Base-by-base conservation (phyloP, 2,113 vertebrate genomes). In the Empidonax alnorum region DNA sequence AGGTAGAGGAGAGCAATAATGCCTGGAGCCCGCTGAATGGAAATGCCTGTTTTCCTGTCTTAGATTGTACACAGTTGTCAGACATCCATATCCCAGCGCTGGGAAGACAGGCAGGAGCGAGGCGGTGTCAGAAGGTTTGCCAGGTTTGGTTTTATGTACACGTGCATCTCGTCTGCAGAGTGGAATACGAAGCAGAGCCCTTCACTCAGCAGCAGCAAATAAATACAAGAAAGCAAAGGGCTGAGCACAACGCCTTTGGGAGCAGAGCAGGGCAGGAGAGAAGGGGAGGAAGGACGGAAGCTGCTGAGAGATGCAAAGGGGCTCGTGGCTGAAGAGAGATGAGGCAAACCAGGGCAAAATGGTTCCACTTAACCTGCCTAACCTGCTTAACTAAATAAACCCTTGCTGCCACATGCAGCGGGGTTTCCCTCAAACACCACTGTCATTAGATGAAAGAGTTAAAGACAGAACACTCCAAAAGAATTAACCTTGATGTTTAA, bases 401-500 rank as follows among this genome's bases (percentile, higher is more conserved):
- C 61, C 27, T 88, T 84, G 52, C 67, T 79, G 49, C 75, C 79
- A 52, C 83, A 46, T 52, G 68, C 13, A 82, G 50, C 0, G 2
- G 63, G 80, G 47, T 23, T 82, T 63, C 41, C 81, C 23, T 62
- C 69, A 87, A 89, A 59, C 88, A 65, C 47, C 78, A 39, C 68
- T 85, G 84, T 88, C 81, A 61, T 89, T 83, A 84, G 89, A 97
- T 96, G 85, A 95, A 97, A 96, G 87, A 93, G 95, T 93, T 93
- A 95, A 97, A 96, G 95, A 84, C 82, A 95, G 93, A 90, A 83
- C 42, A 79, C 84, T 96, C 94, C 72, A 61, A 79, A 73, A 96
- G 96, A 93, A 96, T 97, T 97, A 95, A 96, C 90, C 97, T 89
- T 95, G 86, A 96, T 96, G 89, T 75, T 59, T 50, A 75, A 93